A percentile compares a stretch with the other conserved stretches of the same genome.
phyloP scores from a whole-genome alignment of 30 jellyfish, hydroid and myxozoan genomes.

The Hydractinia symbiolongicarpus region DNA sequence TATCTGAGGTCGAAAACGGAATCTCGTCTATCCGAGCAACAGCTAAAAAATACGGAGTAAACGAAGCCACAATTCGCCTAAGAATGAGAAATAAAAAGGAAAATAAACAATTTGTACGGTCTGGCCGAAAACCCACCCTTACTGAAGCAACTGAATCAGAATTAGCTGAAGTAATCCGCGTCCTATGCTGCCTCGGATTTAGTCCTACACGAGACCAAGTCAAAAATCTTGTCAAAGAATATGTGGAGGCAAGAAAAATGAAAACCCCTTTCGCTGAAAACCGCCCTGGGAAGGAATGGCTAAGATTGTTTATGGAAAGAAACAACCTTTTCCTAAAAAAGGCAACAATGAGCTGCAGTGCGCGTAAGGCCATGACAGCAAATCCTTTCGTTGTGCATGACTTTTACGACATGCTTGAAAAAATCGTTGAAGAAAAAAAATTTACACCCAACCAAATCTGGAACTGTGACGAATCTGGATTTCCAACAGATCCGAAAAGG shows the following conservation, averaged over 20 bases:
- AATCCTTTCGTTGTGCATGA: slow-evolving; percentile 37
- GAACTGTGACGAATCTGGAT: neutral
- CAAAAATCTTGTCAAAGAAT: neutral
- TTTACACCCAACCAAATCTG: neutral
- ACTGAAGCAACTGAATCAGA: neutral
- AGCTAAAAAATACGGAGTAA: too few relatives aligned
- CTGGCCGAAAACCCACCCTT: neutral
- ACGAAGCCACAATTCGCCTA: too few relatives aligned
- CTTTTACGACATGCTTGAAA: neutral
- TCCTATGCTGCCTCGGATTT: slow-evolving; percentile 13
- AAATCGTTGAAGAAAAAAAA: neutral
- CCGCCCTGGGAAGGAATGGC: slow-evolving; percentile 43
- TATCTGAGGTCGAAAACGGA: too few relatives aligned
- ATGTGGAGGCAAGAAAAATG: neutral
- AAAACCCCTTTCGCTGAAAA: neutral
- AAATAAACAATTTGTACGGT: neutral
- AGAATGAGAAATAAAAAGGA: neutral
- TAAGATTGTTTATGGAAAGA: slow-evolving; percentile 6
- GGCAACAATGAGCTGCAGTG: slow-evolving; percentile 28
- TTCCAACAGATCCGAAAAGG: neutral
- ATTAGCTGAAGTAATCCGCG: neutral
- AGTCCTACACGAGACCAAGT: slow-evolving; percentile 10
- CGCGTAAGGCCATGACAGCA: slow-evolving; percentile 38
- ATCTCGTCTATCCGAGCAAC: too few relatives aligned
- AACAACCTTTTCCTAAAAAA: slow-evolving; percentile 14